Conservation (phyloP, 2,113 vertebrate genomes). For the Tupaia tana region DNA sequence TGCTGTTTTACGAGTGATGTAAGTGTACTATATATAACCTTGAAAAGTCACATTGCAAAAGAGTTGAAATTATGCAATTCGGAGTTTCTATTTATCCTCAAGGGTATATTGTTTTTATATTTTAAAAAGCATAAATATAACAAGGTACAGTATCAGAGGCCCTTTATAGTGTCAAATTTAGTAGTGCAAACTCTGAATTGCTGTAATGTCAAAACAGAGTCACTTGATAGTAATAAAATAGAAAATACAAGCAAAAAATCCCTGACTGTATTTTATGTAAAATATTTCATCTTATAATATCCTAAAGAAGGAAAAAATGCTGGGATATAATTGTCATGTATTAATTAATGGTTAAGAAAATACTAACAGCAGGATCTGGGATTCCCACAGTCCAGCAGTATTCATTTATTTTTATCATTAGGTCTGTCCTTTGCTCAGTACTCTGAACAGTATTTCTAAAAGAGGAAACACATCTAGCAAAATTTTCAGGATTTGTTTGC, state of each 20-base stretch:
- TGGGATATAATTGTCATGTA: background rate
- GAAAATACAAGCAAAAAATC: background rate
- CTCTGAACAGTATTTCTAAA: constrained; percentile 49
- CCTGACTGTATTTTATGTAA: constrained; percentile 51
- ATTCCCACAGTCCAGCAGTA: constrained; percentile 46
- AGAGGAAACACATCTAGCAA: constrained; percentile 32
- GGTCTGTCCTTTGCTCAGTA: constrained; percentile 34
- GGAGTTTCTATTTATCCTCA: constrained; percentile 30
- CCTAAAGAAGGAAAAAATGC: background rate
- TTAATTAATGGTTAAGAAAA: background rate
- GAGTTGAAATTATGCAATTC: constrained; percentile 21
- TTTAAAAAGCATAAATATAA: constrained; percentile 60
- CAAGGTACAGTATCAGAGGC: constrained; percentile 1
- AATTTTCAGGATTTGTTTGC: constrained; percentile 62
- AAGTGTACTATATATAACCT: background rate
- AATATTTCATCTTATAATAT: constrained; percentile 52
- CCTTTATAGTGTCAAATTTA: constrained; percentile 36
- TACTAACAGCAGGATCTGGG: constrained; percentile 44
- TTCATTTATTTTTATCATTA: constrained; percentile 50
- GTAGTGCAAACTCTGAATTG: background rate
- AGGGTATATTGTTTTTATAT: constrained; percentile 18
- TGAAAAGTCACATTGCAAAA: constrained; percentile 27
- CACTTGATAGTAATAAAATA: constrained; percentile 69
- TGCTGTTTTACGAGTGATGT: background rate
- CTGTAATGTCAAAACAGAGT: constrained; percentile 58